Evolutionary conservation across 2,797 vertebrate genomes (phyloP), one percentile per base, ranked within the genome.

Genomic region (Agapornis canus): DNA sequence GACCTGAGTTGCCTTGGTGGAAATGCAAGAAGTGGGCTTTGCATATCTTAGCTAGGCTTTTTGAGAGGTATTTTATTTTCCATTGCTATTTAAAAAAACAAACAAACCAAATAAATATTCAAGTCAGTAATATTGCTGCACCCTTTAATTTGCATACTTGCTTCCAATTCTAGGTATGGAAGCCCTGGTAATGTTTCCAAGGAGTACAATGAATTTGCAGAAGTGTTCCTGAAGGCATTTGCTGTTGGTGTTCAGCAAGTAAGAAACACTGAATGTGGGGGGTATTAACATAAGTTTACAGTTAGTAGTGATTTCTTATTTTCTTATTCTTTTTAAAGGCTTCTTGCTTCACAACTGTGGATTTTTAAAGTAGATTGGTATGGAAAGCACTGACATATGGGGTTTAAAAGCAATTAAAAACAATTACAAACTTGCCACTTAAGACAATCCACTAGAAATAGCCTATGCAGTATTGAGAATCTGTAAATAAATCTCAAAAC

Each of bases 21-120:
- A 99, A 99, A 96, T 99, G 99, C 97, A 99, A 99, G 97, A 99
- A 99, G 95, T 99, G 99, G 99, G 99, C 99, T 64, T 98, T 99
- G 95, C 99, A 99, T 98, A 99, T 99, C 95, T 98, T 99, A 97
- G 99, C 99, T 94, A 98, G 99, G 23, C 98, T 99, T 90, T 99
- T 99, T 97, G 99, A 99, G 97, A 99, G 99, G 99, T 99, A 98
- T 96, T 72, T 80, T 63, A 11, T 83, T 16, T 64, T 92, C 14
- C 9, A 22, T 51, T 85, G 7, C 31, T 91, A n/a, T 26, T 78
- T 61, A 3, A 4, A 57, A 42, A n/a, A 22, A 6, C 2, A 3
- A 15, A 45, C 6, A 2, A 35, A 18, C 27, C 16, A 35, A 75
- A 17, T 23, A 57, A 64, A 35, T 40, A 68, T 3, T 73, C 3